Base-by-base conservation (phyloP, 1,140 invertebrate genomes). In the Lutraria rhynchaena region DNA sequence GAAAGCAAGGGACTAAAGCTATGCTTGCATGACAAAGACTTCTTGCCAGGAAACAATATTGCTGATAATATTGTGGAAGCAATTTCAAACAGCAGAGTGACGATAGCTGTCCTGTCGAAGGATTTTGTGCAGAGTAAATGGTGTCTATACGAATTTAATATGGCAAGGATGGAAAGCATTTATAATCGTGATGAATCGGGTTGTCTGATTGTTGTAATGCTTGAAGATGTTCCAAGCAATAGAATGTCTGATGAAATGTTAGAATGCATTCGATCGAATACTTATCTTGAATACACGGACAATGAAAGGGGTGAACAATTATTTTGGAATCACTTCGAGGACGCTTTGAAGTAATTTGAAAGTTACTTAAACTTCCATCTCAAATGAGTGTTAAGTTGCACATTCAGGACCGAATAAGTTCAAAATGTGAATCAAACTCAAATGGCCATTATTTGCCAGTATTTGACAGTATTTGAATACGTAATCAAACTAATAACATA, bases 111-210 rank as follows among this genome's bases (percentile, higher is more conserved):
- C 15, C 92, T 95, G 37, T 95, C 94, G 70, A 93, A 94, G 82
- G 91, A 92, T 58, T 95, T 95, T 88, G 92, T 94, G 0, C 93
- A 93, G 75, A 95, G 94, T n/a, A 93, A 95, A 33, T 95, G 95
- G 95, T 95, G 95, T 86, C 84, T 93, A 46, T 95, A 63, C 37
- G 78, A 81, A 67, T 74, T 81, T 22, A 70, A 81, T 37, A 81
- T 81, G 69, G 78, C 70, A 24, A 49, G 78, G 74, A 73, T 81
- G 78, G 69, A 73, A 44, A 63, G 69, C 37, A 63, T 81, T 37
- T 71, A 81, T 24, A 53, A 33, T 0, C 49, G 73, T 17, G 33
- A 22, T 17, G 75, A 49, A n/a, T 19, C 11, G 4, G 46, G 22
- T 55, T 57, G 31, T 22, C 63, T 78, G 3, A 15, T 78, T 15